These are phyloP conservation scores for Mesaphorura yosii DNA, from an alignment of 1,140 invertebrate species.

Conservation along the genomic window DNA sequence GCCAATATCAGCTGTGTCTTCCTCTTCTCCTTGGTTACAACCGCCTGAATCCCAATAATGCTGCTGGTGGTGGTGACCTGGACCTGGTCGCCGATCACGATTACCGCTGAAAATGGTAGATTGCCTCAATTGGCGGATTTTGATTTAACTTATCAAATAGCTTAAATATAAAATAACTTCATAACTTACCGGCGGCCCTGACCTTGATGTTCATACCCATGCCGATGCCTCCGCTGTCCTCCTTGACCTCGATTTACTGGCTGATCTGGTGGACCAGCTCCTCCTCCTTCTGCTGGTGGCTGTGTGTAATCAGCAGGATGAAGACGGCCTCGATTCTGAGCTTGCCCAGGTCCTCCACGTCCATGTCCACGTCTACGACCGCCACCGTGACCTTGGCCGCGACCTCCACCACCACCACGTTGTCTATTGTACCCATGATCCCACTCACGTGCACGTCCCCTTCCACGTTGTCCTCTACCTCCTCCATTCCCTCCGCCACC, in stretches of 20 bases:
- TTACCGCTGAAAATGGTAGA: no score
- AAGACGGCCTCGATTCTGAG: neutral
- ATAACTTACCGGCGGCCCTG: neutral
- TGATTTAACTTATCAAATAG: no score
- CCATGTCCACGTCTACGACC: neutral
- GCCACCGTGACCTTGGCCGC: neutral
- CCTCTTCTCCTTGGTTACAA: neutral
- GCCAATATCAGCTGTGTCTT: neutral
- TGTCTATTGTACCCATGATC: no score
- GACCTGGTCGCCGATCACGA: neutral
- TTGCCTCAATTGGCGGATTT: no score
- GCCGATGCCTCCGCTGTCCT: neutral
- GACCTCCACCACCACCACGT: neutral
- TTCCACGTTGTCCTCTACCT: neutral
- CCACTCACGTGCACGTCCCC: no score
- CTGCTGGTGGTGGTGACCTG: neutral
- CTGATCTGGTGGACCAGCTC: neutral
- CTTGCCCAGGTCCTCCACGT: neutral
- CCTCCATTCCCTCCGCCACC: neutral
- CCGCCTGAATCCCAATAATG: neutral
- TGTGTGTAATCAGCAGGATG: neutral
- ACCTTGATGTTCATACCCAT: neutral
- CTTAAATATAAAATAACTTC: no score
- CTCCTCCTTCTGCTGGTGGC: no score
- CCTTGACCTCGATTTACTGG: neutral